phyloP scores from a whole-genome alignment of 2,888 invertebrate genomes.

The Blera fallax region DNA sequence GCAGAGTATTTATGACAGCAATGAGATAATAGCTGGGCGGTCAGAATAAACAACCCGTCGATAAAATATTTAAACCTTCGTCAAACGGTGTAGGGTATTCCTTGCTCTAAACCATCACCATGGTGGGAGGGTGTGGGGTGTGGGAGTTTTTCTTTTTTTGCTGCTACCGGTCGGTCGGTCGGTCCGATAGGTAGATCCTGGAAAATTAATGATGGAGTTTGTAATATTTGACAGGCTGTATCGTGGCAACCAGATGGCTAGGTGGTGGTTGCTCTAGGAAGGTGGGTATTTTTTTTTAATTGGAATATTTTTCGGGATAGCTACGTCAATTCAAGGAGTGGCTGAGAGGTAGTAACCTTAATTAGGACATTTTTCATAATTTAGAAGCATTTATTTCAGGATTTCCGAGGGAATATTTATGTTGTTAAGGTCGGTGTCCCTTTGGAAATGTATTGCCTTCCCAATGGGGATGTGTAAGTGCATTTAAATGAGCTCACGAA shows the following conservation, averaged over 20 bases:
- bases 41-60: slow-evolving; percentile 49
- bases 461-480: background rate
- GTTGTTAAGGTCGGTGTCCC: background rate
- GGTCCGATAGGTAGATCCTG: slow-evolving; percentile 1
- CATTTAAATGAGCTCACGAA: slow-evolving; percentile 38
- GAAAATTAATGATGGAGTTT: slow-evolving; percentile 41
- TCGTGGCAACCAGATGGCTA: background rate
- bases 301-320: slow-evolving; percentile 20
- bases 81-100: slow-evolving; percentile 28
- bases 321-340: background rate
- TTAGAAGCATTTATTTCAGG: slow-evolving; percentile 41
- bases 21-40: slow-evolving; percentile 15
- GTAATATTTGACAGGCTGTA: slow-evolving; percentile 39
- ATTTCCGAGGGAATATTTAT: background rate
- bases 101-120: background rate
- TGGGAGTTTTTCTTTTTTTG: no score
- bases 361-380: slow-evolving; percentile 62
- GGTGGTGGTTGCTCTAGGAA: background rate
- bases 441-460: background rate
- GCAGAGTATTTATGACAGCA: slow-evolving; percentile 14
- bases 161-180: background rate
- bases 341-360: slow-evolving; percentile 23
- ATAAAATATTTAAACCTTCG: slow-evolving; percentile 69
- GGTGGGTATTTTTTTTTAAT: slow-evolving; percentile 4
- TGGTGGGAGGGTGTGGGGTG: background rate